Base-by-base conservation (phyloP, 2,888 invertebrate species). In the Drosophila peninsularis region DNA sequence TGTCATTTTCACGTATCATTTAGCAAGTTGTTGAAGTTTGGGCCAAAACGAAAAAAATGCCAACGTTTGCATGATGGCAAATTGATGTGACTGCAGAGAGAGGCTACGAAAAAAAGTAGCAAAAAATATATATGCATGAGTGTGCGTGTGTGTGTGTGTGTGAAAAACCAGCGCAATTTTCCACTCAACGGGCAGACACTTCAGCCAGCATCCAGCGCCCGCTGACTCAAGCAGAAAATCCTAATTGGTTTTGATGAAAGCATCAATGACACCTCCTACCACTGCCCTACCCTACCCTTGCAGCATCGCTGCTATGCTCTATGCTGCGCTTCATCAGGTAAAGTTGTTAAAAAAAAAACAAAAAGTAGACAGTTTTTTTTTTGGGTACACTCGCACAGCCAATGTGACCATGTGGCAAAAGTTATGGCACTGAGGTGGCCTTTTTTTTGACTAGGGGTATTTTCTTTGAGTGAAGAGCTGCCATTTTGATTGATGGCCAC, bases 1-100 rank as follows among this genome's bases (percentile, higher is more conserved):
- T 91, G 91, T 91, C 91, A 91, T 91, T 91, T 91, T 91, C 90
- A 91, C 91, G 91, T 91, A 91, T 91, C 91, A 91, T 91, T 91
- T 90, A 83, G 83, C 86, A 90, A 86, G 81, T 88, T 82, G 84
- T 68, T 79, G 70, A 80, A 77, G 76, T 78, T 83, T 66, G 72
- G 65, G 62, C 54, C 44, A 64, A 75, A 73, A 50, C 32, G 37
- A 44, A 62, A 64, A 65, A 65, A 71, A 64, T 54, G 57, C 58
- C 72, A 72, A 71, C 73, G 66, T 73, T 70, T 74, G 71, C 86
- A 70, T 88, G 85, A 86, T 89, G 84, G 85, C 69, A 85, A 89
- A 90, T 84, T 81, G 88, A 86, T 87, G 89, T 73, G 73, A 68
- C 71, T 80, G 80, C 71, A 75, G 53, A 69, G 61, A 17, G 61